These are phyloP conservation scores for Delia radicum DNA, from an alignment of 1,140 invertebrate species.

Conservation along the genomic window DNA sequence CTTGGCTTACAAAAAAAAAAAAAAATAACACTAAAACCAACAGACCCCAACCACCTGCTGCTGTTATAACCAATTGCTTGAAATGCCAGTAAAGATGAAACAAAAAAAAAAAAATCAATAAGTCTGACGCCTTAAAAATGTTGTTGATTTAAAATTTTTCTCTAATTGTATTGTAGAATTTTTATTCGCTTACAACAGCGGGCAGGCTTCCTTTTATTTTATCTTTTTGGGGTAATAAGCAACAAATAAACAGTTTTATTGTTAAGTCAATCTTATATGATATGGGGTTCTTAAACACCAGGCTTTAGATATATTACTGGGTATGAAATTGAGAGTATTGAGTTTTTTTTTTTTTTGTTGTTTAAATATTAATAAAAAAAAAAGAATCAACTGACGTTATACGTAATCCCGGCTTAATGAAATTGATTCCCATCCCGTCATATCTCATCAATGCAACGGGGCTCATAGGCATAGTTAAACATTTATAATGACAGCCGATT, in stretches of 20 bases:
- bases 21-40: neutral
- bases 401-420: conserved; percentile 29
- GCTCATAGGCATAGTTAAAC: neutral
- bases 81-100: neutral
- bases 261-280: neutral
- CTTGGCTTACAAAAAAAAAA: no score
- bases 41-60: conserved; percentile 1
- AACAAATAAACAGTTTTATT: conserved; percentile 20
- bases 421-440: conserved; percentile 26
- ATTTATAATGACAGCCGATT: conserved; percentile 12
- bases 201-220: neutral
- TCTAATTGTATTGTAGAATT: neutral
- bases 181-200: neutral
- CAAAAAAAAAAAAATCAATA: neutral
- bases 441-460: neutral
- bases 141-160: neutral
- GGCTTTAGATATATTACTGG: neutral
- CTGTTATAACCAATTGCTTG: neutral
- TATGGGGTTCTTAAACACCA: neutral
- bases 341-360: neutral
- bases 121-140: conserved; percentile 2
- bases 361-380: neutral
- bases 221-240: neutral
- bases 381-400: conserved; percentile 15
- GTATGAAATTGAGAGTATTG: neutral